phyloP scores from a whole-genome alignment of 2,113 vertebrate species.

The Mungos mungo region DNA sequence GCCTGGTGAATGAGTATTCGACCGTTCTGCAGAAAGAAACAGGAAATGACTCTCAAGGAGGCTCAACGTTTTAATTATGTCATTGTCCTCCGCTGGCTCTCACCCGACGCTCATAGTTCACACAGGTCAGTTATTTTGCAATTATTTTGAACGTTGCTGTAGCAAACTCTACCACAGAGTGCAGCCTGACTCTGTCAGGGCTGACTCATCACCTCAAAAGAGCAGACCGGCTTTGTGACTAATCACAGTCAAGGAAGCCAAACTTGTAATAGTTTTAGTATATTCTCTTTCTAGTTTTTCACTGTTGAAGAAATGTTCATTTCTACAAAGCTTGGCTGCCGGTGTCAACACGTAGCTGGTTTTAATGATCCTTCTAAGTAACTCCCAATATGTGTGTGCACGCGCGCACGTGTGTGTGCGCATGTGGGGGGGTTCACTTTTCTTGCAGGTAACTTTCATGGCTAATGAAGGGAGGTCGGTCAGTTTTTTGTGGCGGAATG shows the following conservation, averaged over 20 bases:
- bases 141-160: conserved; percentile 20
- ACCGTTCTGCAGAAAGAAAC: neutral
- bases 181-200: neutral
- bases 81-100: neutral
- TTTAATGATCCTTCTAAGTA: neutral
- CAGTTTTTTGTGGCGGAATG: neutral
- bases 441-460: neutral
- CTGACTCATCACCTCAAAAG: conserved; percentile 43
- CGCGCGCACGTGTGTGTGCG: neutral
- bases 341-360: neutral
- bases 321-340: conserved; percentile 13
- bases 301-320: neutral
- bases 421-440: neutral
- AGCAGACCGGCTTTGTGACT: conserved; percentile 14
- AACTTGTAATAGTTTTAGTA: neutral
- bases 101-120: neutral
- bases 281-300: neutral
- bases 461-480: neutral
- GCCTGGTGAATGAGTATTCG: neutral
- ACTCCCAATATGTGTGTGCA: neutral
- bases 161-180: neutral
- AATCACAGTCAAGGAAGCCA: conserved; percentile 1
- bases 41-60: conserved; percentile 62
- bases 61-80: conserved; percentile 47
- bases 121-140: conserved; percentile 18